Evolutionary conservation across 2,888 invertebrate genomes (phyloP).

Genomic region (Melinaea menophilus): DNA sequence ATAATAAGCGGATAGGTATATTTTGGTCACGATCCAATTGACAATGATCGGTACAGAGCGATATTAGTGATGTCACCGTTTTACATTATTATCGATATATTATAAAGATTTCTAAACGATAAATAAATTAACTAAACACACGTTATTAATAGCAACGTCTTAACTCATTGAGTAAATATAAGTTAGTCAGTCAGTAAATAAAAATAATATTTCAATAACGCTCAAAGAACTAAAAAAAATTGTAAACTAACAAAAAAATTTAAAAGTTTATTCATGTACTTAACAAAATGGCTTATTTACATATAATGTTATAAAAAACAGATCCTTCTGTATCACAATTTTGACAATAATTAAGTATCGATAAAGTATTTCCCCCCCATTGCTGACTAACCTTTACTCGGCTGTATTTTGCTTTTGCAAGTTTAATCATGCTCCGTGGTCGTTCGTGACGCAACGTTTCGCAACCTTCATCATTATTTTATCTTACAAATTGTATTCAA

Average conservation of each 20-base stretch:
- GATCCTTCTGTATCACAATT: too few relatives aligned
- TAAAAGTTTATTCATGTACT: too few relatives aligned
- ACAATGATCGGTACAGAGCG: slow-evolving; percentile 73
- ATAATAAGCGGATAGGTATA: slow-evolving; percentile 77
- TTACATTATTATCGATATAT: slow-evolving; percentile 25
- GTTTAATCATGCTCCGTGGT: slow-evolving; percentile 73
- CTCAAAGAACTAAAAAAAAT: too few relatives aligned
- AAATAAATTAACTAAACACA: neutral
- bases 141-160: neutral
- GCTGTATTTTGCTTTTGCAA: slow-evolving; percentile 75
- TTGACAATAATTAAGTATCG: too few relatives aligned
- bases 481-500: slow-evolving; percentile 76
- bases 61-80: slow-evolving; percentile 43
- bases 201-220: neutral
- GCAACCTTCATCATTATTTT: slow-evolving; percentile 75
- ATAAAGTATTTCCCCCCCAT: slow-evolving; percentile 10
- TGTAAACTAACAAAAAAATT: too few relatives aligned
- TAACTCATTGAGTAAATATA: neutral
- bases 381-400: slow-evolving; percentile 71
- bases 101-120: slow-evolving; percentile 6
- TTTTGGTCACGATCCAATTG: slow-evolving; percentile 77
- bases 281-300: too few relatives aligned
- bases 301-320: too few relatives aligned
- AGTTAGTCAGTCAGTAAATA: neutral
- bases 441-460: slow-evolving; percentile 75